phyloP scores from a whole-genome alignment of 35 echinoderm and acorn worm species.

The Lytechinus pictus region DNA sequence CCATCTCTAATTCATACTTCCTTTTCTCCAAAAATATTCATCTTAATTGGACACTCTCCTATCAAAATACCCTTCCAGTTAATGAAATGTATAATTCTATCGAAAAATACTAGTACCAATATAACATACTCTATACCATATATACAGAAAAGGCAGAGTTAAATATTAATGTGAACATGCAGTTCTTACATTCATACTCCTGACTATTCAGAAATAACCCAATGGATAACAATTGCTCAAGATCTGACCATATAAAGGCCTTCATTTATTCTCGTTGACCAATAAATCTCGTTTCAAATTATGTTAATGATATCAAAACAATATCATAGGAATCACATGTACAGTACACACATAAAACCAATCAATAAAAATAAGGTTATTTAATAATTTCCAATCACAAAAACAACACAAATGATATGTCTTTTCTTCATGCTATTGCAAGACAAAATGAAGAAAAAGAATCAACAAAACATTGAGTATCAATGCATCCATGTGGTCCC shows the following conservation, averaged over 20 bases:
- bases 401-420: background rate
- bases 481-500: background rate
- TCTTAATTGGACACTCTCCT: background rate
- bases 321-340: background rate
- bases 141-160: constrained; percentile 32
- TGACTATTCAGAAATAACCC: background rate
- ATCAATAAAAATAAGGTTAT: background rate
- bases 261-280: background rate
- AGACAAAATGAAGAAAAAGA: background rate
- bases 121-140: constrained; percentile 25
- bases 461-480: background rate
- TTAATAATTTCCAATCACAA: background rate
- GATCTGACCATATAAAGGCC: background rate
- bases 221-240: background rate
- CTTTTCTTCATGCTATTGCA: background rate
- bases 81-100: background rate
- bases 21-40: background rate
- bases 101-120: constrained; percentile 14
- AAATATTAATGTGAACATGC: background rate
- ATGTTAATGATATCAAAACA: background rate
- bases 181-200: background rate
- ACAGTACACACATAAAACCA: background rate
- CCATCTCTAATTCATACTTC: background rate
- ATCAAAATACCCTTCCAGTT: background rate
- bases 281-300: background rate